Base-by-base conservation (phyloP, 2,113 vertebrate genomes). In the Ciconia boyciana region DNA sequence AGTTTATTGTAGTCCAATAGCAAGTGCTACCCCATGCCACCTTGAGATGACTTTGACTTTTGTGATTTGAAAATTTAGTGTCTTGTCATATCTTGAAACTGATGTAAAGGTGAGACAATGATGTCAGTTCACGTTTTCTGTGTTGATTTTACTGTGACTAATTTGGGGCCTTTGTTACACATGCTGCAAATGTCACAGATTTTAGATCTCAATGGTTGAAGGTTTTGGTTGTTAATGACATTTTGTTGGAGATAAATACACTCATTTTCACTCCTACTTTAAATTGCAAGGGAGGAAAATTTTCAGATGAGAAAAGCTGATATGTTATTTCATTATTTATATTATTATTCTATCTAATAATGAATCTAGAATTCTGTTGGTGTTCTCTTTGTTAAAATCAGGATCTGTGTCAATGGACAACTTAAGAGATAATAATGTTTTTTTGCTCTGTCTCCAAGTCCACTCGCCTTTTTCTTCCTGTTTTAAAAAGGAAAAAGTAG, bases 161-260 rank as follows among this genome's bases (percentile, higher is more conserved):
- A 92, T 95, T 87, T 82, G 54, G 31, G 49, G 58, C 55, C 78
- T 80, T 94, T 94, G 70, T 79, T 91, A 69, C 51, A 80, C 22
- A 16, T 46, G 46, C 61, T 68, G 46, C 61, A 89, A 82, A 91
- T 94, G 61, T 96, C 91, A 96, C 81, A 82, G 51, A 79, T 87
- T 93, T 90, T 87, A 28, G 62, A 69, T 80, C 81, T 87, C 78
- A 79, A 0, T 60, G 43, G 72, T n/a, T 89, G 84, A 95, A 87
- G 49, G 32, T 77, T 91, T 93, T 79, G 32, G 48, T 61, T 68
- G 29, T 87, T 94, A 84, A 62, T 79, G n/a, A 55, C 49, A 65
- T 87, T 89, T 95, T 58, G 18, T 44, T 95, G 49, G 61, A 80
- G 84, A 85, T 79, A 95, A 89, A 92, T 78, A 32, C 48, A 71